Conservation (phyloP, 1,140 invertebrate species). For the Drosophila dunni region DNA sequence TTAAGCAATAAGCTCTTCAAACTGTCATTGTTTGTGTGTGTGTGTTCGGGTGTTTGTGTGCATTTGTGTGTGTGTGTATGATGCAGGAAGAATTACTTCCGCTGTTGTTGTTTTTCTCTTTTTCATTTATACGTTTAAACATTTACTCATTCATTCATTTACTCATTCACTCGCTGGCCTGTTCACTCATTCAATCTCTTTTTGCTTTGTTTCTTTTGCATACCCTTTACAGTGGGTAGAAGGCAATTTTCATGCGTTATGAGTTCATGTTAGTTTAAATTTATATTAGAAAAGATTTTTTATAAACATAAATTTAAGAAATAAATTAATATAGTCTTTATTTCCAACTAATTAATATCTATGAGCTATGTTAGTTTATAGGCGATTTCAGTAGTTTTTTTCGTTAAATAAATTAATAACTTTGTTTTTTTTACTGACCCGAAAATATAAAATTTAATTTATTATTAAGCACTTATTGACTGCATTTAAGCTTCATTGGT, state of each 20-base stretch:
- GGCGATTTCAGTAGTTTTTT: too few species aligned
- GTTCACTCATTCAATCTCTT: constrained; percentile 59
- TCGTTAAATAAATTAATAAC: too few species aligned
- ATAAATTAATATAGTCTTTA: too few species aligned
- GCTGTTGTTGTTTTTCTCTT: constrained; percentile 73
- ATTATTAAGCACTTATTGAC: too few species aligned
- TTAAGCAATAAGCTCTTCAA: constrained; percentile 79
- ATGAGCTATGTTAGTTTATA: too few species aligned
- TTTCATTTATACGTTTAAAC: constrained; percentile 69
- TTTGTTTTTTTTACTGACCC: too few species aligned
- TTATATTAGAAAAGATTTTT: too few species aligned
- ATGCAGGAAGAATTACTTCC: constrained; percentile 81
- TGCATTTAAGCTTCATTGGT: too few species aligned
- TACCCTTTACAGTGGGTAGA: constrained; percentile 15
- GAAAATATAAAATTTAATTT: too few species aligned
- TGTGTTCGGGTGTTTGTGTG: constrained; percentile 27
- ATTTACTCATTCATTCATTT: constrained; percentile 75
- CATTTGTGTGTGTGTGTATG: constrained; percentile 34
- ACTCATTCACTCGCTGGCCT: constrained; percentile 35
- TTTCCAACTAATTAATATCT: too few species aligned
- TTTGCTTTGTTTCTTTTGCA: constrained; percentile 29
- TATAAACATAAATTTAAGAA: too few species aligned
- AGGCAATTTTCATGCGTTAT: neutral
- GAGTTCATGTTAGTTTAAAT: too few species aligned
- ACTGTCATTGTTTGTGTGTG: constrained; percentile 17